Base-by-base conservation (phyloP, 2,797 vertebrate species). In the Eurystomus glaucurus region DNA sequence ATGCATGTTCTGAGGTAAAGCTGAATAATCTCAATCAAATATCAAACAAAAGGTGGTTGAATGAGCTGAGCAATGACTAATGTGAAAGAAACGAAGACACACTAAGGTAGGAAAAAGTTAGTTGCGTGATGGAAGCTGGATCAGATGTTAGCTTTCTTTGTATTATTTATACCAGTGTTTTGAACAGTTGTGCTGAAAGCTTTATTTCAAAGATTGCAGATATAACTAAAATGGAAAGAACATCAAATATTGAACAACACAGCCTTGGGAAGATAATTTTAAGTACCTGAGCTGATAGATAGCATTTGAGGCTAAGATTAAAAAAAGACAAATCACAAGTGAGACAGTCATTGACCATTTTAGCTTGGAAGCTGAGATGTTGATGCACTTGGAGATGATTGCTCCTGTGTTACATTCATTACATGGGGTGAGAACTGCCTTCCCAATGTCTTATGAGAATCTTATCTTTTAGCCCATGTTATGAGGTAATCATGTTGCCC, bases 191-290 rank as follows among this genome's bases (percentile, higher is more conserved):
- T 94, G 90, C 88, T 94, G 86, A 96, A 97, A 98, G 90, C 84
- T 93, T 95, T 87, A 90, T 96, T 96, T 96, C 55, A 84, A 82
- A 91, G 68, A 46, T 61, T 85, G 58, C 2, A 2, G 76, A 37
- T 92, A 90, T 64, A 90, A 55, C 90, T 96, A 66, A 97, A 97
- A 97, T 86, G 90, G 93, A 96, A 95, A 90, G 70, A 87, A 43
- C 91, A 96, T 97, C 33, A 97, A 97, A 97, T 97, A 97, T 96
- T 97, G 94, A 97, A 96, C 90, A 94, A 81, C 57, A 25, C 18
- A 41, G 85, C 65, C 68, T 61, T 68, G 68, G 55, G 69, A 95
- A 77, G 82, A 84, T 76, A 78, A 61, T 81, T 96, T 88, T 78
- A 95, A 94, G 79, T 91, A 92, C 85, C 60, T 94, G 72, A 79